Base-by-base conservation (phyloP, 2,797 vertebrate genomes). In the Phyllotis vaccarum region DNA sequence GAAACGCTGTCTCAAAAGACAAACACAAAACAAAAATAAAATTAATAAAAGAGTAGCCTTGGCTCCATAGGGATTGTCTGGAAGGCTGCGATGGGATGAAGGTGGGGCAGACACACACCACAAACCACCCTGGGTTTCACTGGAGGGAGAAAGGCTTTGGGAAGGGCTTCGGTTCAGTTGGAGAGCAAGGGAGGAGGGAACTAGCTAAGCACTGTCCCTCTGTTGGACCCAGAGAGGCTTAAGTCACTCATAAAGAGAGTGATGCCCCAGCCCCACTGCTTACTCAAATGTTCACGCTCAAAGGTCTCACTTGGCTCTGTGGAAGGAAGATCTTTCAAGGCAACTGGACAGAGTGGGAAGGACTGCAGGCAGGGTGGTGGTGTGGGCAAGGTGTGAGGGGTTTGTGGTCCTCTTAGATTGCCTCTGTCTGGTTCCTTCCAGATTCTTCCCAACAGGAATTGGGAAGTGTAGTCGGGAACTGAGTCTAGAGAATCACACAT, bases 71-170 rank as follows among this genome's bases (percentile, higher is more conserved):
- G 34, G 46, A 64, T 34, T 34, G 46, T 56, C 49, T 27, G 34
- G 16, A 14, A 13, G 17, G 43, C 76, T 64, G 37, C 62, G 31
- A 13, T 56, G 62, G 56, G 43, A 22, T n/a, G 82, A 31, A 21
- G 0, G 34, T 16, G 6, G 24, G 16, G 5, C 22, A 1, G n/a
- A 11, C 0, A 22, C n/a, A 4, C 19, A 10, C 68, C 19, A 72
- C 68, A 72, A n/a, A 10, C 68, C 2, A 4, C 29, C 11, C 40
- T 8, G 31, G 66, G 34, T 54, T 46, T 43, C 11, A 3, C 2
- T 40, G 56, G 24, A 54, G 37, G 43, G 7, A 40, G 9, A 6
- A 29, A 56, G 56, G 78, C 40, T 14, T 0, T 5, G 27, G 43
- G 60, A 24, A 34, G 27, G 5, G 6, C 54, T n/a, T n/a, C n/a